These are phyloP conservation scores for Trematocara caparti DNA, from an alignment of 2,797 vertebrate species.

Conservation along the genomic window DNA sequence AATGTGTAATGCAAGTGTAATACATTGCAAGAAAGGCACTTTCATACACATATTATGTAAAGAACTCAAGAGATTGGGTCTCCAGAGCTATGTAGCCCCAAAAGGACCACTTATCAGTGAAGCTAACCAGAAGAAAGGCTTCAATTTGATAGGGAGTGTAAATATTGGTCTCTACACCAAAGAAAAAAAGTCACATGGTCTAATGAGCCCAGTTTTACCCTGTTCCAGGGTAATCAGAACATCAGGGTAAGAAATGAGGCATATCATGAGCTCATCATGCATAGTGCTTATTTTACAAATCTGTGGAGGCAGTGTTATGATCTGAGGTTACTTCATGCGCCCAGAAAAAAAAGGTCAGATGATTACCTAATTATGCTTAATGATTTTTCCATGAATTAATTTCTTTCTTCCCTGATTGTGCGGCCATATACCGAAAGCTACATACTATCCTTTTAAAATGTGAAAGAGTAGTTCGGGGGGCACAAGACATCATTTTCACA, in stretches of 20 bases:
- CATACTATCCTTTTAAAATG: background rate
- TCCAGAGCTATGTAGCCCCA: background rate
- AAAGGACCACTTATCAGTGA: background rate
- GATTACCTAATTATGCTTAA: background rate
- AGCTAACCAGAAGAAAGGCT: background rate
- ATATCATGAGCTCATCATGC: background rate
- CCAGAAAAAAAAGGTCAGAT: background rate
- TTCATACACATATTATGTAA: background rate
- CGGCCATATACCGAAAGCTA: background rate
- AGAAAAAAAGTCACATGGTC: background rate
- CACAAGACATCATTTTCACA: background rate
- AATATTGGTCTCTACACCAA: background rate
- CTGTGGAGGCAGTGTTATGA: background rate
- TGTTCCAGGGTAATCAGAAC: background rate
- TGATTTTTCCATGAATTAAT: background rate
- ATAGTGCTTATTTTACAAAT: background rate
- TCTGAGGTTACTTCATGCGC: background rate
- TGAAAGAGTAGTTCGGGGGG: background rate
- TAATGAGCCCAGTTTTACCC: background rate
- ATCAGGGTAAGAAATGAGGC: background rate
- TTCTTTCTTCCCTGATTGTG: background rate
- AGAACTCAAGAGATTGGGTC: background rate
- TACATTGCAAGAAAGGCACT: background rate
- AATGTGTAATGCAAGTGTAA: background rate
- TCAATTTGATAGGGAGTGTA: background rate